These are phyloP conservation scores for Agrochola litura DNA, from an alignment of 2,888 invertebrate species.

Conservation along the genomic window DNA sequence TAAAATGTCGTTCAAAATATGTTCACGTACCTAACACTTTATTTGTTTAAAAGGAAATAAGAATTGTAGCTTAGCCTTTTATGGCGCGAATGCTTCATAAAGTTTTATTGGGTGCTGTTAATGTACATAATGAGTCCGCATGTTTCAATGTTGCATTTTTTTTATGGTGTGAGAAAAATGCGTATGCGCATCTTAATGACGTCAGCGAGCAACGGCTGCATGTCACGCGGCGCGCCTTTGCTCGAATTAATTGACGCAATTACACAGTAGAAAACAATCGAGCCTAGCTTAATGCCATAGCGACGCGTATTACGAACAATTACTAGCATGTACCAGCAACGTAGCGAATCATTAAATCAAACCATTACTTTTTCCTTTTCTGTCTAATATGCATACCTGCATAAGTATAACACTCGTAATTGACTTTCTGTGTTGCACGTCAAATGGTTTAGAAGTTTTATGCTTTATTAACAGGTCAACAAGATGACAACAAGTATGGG, in stretches of 20 bases:
- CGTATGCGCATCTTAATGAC: constrained; percentile 84
- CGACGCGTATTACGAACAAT: constrained; percentile 83
- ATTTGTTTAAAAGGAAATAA: constrained; percentile 70
- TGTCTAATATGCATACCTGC: constrained; percentile 47
- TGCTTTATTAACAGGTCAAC: constrained; percentile 80
- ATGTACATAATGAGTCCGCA: constrained; percentile 75
- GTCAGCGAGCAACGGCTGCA: constrained; percentile 78
- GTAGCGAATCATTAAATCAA: constrained; percentile 61
- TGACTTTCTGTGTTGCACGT: constrained; percentile 30
- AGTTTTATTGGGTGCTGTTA: constrained; percentile 78
- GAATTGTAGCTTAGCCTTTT: constrained; percentile 74
- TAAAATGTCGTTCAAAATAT: constrained; percentile 59
- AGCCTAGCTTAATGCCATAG: constrained; percentile 81
- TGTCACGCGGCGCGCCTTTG: constrained; percentile 82
- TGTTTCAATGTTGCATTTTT: constrained; percentile 78
- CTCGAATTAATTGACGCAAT: constrained; percentile 88
- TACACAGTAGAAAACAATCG: constrained; percentile 87
- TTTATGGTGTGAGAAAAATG: constrained; percentile 79
- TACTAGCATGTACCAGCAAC: constrained; percentile 71
- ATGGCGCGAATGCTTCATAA: constrained; percentile 75
- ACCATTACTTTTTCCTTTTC: constrained; percentile 52
- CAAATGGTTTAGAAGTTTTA: constrained; percentile 5
- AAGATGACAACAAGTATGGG: constrained; percentile 86
- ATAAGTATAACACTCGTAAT: constrained; percentile 34
- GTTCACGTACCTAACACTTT: constrained; percentile 67